These are phyloP conservation scores for Cynodonichthys magdalenae DNA, from an alignment of 2,797 vertebrate genomes.

Conservation along the genomic window DNA sequence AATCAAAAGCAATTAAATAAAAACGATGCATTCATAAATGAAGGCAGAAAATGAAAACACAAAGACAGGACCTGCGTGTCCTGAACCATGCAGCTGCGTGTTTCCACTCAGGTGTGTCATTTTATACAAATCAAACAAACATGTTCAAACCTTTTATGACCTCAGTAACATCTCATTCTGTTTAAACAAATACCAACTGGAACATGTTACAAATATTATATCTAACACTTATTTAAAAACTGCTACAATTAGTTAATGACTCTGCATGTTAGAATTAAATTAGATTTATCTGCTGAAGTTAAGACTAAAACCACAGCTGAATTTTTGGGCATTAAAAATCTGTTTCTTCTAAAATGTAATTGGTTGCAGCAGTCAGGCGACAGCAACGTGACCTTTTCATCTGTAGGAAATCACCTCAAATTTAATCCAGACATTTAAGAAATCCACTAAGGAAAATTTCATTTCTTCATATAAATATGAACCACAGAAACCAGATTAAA, in stretches of 20 bases:
- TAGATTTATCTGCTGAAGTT: neutral
- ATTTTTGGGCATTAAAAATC: neutral
- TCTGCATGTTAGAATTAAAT: neutral
- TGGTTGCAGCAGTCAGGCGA: slow-evolving; percentile 11
- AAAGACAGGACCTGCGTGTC: neutral
- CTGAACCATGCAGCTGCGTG: slow-evolving; percentile 6
- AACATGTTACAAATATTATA: too few relatives aligned
- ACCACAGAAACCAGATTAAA: slow-evolving; percentile 10
- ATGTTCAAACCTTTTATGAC: slow-evolving; percentile 18
- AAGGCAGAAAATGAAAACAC: neutral
- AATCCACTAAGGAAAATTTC: neutral
- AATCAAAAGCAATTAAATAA: slow-evolving; percentile 4
- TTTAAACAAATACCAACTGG: neutral
- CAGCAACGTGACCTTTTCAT: neutral
- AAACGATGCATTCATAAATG: neutral
- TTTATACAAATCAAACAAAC: slow-evolving; percentile 37
- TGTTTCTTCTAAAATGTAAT: neutral
- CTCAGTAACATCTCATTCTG: neutral
- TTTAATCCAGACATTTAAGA: slow-evolving; percentile 15
- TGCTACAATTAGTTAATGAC: too few relatives aligned
- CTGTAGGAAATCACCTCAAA: slow-evolving; percentile 4
- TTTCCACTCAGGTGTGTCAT: slow-evolving; percentile 48
- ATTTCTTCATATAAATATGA: slow-evolving; percentile 3
- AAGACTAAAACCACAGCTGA: neutral
- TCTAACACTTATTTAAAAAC: too few relatives aligned